Conservation (phyloP, 2,888 invertebrate species). For the Globia sparganii region DNA sequence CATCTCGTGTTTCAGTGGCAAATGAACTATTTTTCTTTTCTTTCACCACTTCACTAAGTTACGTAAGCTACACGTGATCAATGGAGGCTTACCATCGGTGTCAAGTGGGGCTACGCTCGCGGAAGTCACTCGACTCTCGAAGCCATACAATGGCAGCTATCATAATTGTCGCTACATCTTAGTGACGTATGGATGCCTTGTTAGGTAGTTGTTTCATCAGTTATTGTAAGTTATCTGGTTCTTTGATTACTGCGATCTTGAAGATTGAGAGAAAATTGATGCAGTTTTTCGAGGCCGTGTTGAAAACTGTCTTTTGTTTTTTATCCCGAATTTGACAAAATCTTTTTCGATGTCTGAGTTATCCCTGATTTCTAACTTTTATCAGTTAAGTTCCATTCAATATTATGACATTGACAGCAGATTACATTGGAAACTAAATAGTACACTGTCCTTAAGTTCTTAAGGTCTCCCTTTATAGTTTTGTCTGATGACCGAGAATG, state of each 20-base stretch:
- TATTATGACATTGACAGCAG: too few relatives aligned
- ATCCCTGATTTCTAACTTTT: too few relatives aligned
- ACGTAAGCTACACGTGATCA: conserved; percentile 39
- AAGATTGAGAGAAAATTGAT: conserved; percentile 10
- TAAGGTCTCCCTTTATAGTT: too few relatives aligned
- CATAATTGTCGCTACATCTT: conserved; percentile 40
- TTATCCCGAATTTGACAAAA: neutral
- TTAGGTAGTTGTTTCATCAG: conserved; percentile 31
- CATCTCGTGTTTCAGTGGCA: neutral
- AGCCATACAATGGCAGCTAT: conserved; percentile 59
- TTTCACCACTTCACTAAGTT: neutral
- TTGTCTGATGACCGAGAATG: neutral
- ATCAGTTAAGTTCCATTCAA: too few relatives aligned
- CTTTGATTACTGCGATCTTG: conserved; percentile 19
- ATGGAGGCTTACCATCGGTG: conserved; percentile 45
- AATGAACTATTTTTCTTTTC: neutral
- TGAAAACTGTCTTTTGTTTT: neutral
- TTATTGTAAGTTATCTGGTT: conserved; percentile 22
- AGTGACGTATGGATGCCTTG: conserved; percentile 39
- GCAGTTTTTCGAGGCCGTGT: neutral
- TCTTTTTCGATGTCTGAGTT: too few relatives aligned
- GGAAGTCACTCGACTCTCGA: conserved; percentile 61
- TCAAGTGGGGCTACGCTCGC: conserved; percentile 58
- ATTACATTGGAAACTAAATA: too few relatives aligned
- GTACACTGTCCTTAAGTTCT: too few relatives aligned